A percentile compares a stretch with the other conserved stretches of the same genome.
Conservation (phyloP, 2,888 invertebrate species). For the Amaurobius ferox region DNA sequence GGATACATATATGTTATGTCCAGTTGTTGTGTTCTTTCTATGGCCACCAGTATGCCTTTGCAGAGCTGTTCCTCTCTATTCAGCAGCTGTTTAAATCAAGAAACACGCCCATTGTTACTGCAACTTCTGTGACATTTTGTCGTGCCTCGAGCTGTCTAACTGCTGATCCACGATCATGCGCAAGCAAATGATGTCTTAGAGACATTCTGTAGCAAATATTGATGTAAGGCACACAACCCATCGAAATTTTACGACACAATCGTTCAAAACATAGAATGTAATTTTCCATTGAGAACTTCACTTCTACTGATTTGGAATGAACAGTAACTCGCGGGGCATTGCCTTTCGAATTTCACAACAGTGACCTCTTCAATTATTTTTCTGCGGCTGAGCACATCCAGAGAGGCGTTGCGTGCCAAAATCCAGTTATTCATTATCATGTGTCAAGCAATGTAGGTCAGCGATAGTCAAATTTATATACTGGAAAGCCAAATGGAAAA, state of each 20-base stretch:
- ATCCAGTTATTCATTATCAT: not conserved
- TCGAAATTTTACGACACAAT: not conserved
- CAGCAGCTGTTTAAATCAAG: not conserved
- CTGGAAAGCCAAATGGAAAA: no score
- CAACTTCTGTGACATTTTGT: not conserved
- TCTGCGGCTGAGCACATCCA: no score
- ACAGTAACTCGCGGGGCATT: not conserved
- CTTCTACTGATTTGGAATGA: not conserved
- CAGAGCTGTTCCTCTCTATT: not conserved
- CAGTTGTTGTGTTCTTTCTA: not conserved
- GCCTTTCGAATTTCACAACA: not conserved
- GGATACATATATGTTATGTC: not conserved
- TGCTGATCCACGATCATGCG: not conserved
- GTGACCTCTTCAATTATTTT: not conserved
- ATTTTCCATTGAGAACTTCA: not conserved
- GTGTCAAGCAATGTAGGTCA: no score
- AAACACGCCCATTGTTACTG: not conserved
- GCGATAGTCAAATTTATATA: no score
- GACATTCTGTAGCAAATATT: not conserved
- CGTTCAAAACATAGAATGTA: not conserved
- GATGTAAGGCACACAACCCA: not conserved
- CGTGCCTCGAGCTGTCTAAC: not conserved
- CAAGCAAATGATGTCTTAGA: not conserved
- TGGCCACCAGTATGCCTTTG: not conserved
- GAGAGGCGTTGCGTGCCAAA: not conserved